Conservation (phyloP, 2,888 invertebrate species). For the Lasius fuliginosus region DNA sequence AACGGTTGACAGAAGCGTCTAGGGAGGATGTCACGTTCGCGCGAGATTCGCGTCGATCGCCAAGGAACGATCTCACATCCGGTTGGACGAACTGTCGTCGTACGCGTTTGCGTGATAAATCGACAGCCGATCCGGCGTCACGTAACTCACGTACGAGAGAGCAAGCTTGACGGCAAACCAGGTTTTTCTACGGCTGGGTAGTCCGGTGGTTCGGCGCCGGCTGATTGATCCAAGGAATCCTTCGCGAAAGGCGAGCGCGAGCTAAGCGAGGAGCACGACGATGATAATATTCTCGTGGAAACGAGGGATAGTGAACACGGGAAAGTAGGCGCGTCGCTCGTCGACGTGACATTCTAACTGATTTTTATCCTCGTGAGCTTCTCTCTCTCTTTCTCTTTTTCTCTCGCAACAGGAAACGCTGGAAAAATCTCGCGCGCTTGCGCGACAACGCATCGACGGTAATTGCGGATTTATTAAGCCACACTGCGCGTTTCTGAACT, state of each 20-base stretch:
- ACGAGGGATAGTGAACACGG: constrained; percentile 59
- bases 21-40: constrained; percentile 61
- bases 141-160: constrained; percentile 83
- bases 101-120: constrained; percentile 80
- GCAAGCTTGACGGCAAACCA: constrained; percentile 74
- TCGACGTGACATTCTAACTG: constrained; percentile 78
- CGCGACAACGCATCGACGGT: constrained; percentile 39
- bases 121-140: constrained; percentile 80
- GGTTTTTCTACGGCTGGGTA: constrained; percentile 77
- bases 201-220: constrained; percentile 68
- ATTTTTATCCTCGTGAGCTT: constrained; percentile 73
- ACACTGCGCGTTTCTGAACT: not conserved
- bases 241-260: constrained; percentile 56
- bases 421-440: constrained; percentile 57
- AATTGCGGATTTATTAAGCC: constrained; percentile 51
- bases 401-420: constrained; percentile 42
- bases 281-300: constrained; percentile 43
- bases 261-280: constrained; percentile 38
- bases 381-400: not conserved
- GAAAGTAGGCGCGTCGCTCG: constrained; percentile 77
- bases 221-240: constrained; percentile 78
- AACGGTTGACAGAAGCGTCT: not conserved
- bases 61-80: constrained; percentile 74
- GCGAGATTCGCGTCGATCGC: constrained; percentile 62
- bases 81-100: constrained; percentile 67